phyloP scores from a whole-genome alignment of 1,140 invertebrate species.

The Papilio helenus region DNA sequence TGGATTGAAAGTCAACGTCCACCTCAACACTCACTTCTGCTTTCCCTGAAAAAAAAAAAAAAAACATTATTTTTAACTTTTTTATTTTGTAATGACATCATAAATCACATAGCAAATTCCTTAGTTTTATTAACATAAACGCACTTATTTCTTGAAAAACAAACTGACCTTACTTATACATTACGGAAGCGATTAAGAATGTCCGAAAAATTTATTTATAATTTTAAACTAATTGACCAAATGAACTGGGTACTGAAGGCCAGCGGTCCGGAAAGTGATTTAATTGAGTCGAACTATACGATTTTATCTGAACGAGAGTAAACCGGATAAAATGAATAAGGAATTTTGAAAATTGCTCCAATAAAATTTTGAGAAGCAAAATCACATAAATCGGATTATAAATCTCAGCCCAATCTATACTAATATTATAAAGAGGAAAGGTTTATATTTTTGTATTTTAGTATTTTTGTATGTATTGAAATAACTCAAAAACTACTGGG shows the following conservation, averaged over 20 bases:
- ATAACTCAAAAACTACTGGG: too few relatives aligned
- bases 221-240: background rate
- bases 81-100: background rate
- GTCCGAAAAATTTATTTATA: background rate
- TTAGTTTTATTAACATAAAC: background rate
- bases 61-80: too few relatives aligned
- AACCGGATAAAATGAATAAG: too few relatives aligned
- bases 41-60: constrained; percentile 58
- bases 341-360: too few relatives aligned
- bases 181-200: background rate
- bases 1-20: constrained; percentile 50
- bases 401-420: too few relatives aligned
- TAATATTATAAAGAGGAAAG: too few relatives aligned
- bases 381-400: too few relatives aligned
- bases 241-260: background rate
- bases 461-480: too few relatives aligned
- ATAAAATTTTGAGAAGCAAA: too few relatives aligned
- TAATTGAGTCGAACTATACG: background rate
- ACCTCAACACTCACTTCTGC: constrained; percentile 47
- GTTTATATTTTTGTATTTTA: too few relatives aligned
- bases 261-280: background rate
- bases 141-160: background rate
- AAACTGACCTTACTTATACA: background rate
- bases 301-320: background rate
- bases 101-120: background rate